Base-by-base conservation (phyloP, 92 coral and sea anemone species). In the Phymanthus crucifer region DNA sequence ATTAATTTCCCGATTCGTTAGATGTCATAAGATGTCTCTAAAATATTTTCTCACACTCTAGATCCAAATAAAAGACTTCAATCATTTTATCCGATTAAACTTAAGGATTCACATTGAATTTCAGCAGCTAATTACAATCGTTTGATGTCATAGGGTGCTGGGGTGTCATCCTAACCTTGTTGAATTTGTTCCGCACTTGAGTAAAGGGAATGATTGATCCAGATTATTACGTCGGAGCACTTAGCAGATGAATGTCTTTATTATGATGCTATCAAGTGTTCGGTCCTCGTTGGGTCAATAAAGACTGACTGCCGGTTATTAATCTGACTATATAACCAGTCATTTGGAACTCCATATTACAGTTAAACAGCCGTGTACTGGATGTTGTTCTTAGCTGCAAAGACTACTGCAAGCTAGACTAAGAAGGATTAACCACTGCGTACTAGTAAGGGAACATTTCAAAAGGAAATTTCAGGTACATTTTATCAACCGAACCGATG, bases 221-320 rank as follows among this genome's bases (percentile, higher is more conserved):
- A 50, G 68, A 9, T 70, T 57, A 50, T 61, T 77, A 64, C 45
- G 81, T 57, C 64, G 45, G 32, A 34, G 12, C 32, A 64, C 36
- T 32, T 29, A 52, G 26, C 54, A 2, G 70, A 76, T 76, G 32
- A 76, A 36, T 37, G 58, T 77, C 36, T 38, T 61, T 64, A 77
- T 58, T 37, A 64, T 77, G 66, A 50, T 37, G 11, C 23, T 36
- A 77, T 77, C 72, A 61, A 77, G 81, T 77, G 69, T 17, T 77
- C 81, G 72, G 32, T 58, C 66, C 81, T 40, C 68, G 33, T 50
- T 77, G 68, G 72, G 35, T 77, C 72, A 77, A 77, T 56, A 77
- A 19, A 52, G 35, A 34, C 72, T 70, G 54, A 50, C 32, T 61
- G 48, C 46, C 33, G 21, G 9, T 40, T 77, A 37, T 65, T 64